Conservation (phyloP, 1,140 invertebrate species). For the Frieseomelitta varia region DNA sequence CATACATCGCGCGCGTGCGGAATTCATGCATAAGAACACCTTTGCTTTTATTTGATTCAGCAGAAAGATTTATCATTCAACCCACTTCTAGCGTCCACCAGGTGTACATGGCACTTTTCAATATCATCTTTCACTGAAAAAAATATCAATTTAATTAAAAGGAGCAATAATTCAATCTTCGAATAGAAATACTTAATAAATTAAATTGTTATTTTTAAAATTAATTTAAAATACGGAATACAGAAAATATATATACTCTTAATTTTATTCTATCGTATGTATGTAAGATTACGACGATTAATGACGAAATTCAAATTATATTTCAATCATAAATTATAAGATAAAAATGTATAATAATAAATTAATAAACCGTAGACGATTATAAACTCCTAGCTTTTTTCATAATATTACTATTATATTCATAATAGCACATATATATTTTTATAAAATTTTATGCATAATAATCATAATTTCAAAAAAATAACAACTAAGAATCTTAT, state of each 20-base stretch:
- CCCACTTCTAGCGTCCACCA: conserved; percentile 14
- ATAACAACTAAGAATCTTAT: not conserved
- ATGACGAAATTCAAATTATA: no score
- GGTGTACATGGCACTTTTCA: not conserved
- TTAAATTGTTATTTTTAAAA: not conserved
- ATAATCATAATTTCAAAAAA: not conserved
- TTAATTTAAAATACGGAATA: not conserved
- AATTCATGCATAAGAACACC: conserved; percentile 55
- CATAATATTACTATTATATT: no score
- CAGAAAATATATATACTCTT: not conserved
- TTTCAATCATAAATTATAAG: no score
- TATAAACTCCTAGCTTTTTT: no score
- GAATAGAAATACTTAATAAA: not conserved
- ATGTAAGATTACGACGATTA: no score
- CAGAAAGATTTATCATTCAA: conserved; percentile 35
- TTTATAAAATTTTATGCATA: not conserved
- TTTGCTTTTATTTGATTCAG: conserved; percentile 56
- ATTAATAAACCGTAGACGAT: no score
- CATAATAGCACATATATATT: not conserved
- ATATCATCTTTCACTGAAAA: not conserved
- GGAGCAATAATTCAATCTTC: not conserved
- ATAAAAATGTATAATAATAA: no score
- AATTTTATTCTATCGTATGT: no score
- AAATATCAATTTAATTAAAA: conserved; percentile 5
- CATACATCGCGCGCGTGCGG: conserved; percentile 48